Percentiles rank a stretch among this genome's conserved stretches.
phyloP scores from a whole-genome alignment of 1,140 invertebrate species.

The Pseudomyrmex gracilis region DNA sequence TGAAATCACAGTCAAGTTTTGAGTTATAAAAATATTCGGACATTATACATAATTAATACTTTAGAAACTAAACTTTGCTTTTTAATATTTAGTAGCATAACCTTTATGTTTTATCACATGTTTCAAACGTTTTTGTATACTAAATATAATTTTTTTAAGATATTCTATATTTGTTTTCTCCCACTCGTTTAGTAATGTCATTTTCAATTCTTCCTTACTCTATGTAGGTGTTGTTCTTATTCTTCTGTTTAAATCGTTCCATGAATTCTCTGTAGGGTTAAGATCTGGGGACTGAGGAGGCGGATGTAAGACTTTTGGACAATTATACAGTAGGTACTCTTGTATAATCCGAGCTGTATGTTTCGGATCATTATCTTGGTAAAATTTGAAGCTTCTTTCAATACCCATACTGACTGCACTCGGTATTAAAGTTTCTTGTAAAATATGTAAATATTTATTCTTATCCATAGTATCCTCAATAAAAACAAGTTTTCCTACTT shows the following conservation, averaged over 20 bases:
- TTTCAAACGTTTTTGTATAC: constrained; percentile 3
- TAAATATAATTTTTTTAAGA: neutral
- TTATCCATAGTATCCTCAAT: constrained; percentile 78
- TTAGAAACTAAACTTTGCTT: neutral
- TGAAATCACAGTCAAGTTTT: neutral
- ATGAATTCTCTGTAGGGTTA: constrained; percentile 79
- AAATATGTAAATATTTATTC: constrained; percentile 66
- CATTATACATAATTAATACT: constrained; percentile 3
- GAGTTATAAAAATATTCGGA: neutral
- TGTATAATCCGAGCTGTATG: constrained; percentile 69
- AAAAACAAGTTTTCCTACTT: constrained; percentile 73
- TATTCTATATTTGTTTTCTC: neutral
- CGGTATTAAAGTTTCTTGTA: constrained; percentile 63
- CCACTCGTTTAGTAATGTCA: neutral
- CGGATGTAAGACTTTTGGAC: constrained; percentile 72
- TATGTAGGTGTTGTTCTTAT: constrained; percentile 40
- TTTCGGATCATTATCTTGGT: constrained; percentile 79
- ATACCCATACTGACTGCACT: constrained; percentile 68
- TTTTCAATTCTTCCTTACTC: constrained; percentile 15
- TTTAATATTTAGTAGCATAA: constrained; percentile 22
- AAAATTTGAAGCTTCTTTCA: constrained; percentile 46
- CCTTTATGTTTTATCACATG: constrained; percentile 12
- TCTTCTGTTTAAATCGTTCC: constrained; percentile 71
- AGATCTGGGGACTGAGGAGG: constrained; percentile 79
- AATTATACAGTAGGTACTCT: constrained; percentile 71